Evolutionary conservation across 2,888 invertebrate species (phyloP).

Genomic region (Hyalella azteca): DNA sequence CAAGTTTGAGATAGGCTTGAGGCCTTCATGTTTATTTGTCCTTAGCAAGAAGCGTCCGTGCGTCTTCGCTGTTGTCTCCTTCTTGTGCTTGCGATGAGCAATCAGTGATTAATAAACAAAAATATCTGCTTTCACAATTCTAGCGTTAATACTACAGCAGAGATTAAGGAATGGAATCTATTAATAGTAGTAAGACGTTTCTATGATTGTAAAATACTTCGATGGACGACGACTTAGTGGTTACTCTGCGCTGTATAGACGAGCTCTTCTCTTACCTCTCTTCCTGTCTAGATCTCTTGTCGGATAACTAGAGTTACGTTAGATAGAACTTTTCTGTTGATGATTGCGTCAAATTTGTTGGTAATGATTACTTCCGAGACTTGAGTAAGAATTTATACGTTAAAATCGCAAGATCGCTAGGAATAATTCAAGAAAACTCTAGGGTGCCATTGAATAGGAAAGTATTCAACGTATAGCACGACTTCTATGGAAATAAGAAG

Average conservation of each 20-base stretch:
- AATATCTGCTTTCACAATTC: slow-evolving; percentile 34
- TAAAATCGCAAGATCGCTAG: no score
- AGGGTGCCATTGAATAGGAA: no score
- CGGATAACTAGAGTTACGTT: slow-evolving; percentile 16
- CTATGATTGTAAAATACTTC: slow-evolving; percentile 35
- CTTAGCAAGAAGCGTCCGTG: background rate
- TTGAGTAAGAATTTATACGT: slow-evolving; percentile 4
- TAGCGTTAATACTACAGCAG: slow-evolving; percentile 27
- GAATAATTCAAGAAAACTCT: no score
- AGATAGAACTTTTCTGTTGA: slow-evolving; percentile 20
- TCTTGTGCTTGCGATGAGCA: slow-evolving; percentile 33
- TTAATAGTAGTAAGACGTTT: slow-evolving; percentile 32
- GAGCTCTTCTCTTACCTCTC: background rate
- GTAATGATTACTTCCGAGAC: slow-evolving; percentile 16
- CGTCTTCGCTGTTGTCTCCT: slow-evolving; percentile 23
- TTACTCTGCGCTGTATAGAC: slow-evolving; percentile 17
- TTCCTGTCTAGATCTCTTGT: background rate
- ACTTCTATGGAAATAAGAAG: no score
- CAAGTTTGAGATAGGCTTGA: background rate
- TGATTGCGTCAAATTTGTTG: slow-evolving; percentile 29
- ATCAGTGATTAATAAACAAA: slow-evolving; percentile 32
- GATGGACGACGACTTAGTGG: slow-evolving; percentile 13
- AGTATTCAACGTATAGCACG: no score
- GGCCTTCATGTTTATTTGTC: slow-evolving; percentile 17
- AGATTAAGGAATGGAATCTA: slow-evolving; percentile 13